Evolutionary conservation across 1,140 invertebrate genomes (phyloP).

Genomic region (Heliconius nattereri): DNA sequence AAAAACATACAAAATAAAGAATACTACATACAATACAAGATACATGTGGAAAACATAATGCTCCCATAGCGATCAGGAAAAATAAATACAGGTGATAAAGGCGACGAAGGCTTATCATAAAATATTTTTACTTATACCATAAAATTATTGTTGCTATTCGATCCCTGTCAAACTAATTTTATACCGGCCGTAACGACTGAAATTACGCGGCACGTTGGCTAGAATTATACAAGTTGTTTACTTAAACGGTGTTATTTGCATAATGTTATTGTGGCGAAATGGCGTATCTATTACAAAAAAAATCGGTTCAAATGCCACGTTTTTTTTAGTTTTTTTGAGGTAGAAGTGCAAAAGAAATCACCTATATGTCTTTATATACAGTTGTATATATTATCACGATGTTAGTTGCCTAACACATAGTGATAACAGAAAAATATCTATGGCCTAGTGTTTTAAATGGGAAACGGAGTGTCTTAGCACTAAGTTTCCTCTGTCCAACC

Average conservation of each 20-base stretch:
- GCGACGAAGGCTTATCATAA: background rate
- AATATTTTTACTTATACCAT: conserved; percentile 2
- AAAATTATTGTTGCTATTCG: conserved; percentile 25
- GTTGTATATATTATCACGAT: too few relatives aligned
- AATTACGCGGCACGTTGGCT: conserved; percentile 24
- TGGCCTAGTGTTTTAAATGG: too few relatives aligned
- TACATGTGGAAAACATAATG: too few relatives aligned
- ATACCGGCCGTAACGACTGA: conserved; percentile 1
- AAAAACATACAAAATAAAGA: too few relatives aligned
- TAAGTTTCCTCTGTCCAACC: too few relatives aligned
- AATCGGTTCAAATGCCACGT: background rate
- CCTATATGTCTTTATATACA: too few relatives aligned
- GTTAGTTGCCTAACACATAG: too few relatives aligned
- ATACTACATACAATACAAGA: too few relatives aligned
- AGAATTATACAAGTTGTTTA: conserved; percentile 27
- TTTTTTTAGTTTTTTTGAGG: background rate
- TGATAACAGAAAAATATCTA: too few relatives aligned
- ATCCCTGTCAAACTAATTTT: conserved; percentile 19
- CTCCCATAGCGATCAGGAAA: too few relatives aligned
- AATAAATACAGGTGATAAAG: background rate
- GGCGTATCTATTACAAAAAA: background rate
- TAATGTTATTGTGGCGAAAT: background rate
- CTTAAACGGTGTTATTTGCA: conserved; percentile 26
- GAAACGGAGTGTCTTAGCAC: too few relatives aligned
- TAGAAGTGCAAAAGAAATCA: background rate